Conservation (phyloP, 2,888 invertebrate genomes). For the Eretmocerus hayati region DNA sequence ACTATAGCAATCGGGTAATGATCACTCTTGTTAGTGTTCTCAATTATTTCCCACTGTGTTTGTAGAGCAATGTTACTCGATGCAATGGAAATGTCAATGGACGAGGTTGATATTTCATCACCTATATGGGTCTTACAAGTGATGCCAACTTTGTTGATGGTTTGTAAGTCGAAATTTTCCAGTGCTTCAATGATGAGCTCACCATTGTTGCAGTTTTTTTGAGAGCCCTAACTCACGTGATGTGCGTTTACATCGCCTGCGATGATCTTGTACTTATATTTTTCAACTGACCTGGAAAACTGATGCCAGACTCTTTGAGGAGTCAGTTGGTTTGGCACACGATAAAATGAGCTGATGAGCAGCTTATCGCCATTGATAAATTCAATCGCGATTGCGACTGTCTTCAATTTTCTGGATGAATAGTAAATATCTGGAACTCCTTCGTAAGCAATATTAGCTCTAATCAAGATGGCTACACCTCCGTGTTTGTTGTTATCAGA, state of each 20-base stretch:
- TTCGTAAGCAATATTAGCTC: not conserved
- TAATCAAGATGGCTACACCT: not conserved
- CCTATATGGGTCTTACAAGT: conserved; percentile 9
- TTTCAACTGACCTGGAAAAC: not conserved
- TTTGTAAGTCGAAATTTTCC: no score
- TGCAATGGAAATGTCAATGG: not conserved
- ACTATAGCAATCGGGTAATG: not conserved
- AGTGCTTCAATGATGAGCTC: not conserved
- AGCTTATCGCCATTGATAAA: not conserved
- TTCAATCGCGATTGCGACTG: not conserved
- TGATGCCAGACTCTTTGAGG: not conserved
- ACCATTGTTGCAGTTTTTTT: not conserved
- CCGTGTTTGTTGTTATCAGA: not conserved
- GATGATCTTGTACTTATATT: not conserved
- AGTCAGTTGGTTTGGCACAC: not conserved
- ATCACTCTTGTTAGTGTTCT: not conserved
- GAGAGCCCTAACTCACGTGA: conserved; percentile 14
- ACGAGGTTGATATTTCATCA: not conserved
- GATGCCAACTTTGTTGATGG: conserved; percentile 2
- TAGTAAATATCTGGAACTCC: not conserved
- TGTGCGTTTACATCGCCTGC: conserved; percentile 18
- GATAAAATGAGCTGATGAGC: conserved; percentile 1
- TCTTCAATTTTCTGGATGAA: not conserved
- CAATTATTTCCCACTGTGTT: not conserved
- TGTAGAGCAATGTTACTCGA: not conserved